Evolutionary conservation across 2,113 vertebrate genomes (phyloP), one percentile per base, ranked within the genome.

Genomic region (Fulmarus glacialis): DNA sequence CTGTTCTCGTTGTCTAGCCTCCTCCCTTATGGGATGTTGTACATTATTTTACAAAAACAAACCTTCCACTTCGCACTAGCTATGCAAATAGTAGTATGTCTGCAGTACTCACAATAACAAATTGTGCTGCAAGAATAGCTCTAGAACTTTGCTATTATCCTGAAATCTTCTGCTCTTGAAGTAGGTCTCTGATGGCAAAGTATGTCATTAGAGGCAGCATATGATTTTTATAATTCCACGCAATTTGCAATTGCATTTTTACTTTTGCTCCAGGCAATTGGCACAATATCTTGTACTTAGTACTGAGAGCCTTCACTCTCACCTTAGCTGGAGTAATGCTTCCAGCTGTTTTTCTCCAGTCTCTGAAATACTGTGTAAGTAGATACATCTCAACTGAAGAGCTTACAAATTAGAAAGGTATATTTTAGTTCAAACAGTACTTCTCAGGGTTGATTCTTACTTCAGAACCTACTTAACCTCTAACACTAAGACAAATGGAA

Each of bases 401-500:
- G 43, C 56, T 84, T 82, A 79, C 60, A 64, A 94, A 87, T 94
- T 87, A 94, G 85, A 84, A 90, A 48, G 47, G 42, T 70, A 10
- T 67, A 59, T 94, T 89, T 96, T 71, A 86, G 75, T 92, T 96
- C 90, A 92, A 92, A 86, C 47, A 67, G 55, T 66, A 47, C 59
- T 94, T 70, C 43, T 90, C 34, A 56, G 50, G 79, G 85, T 21
- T 96, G 88, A 83, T 85, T 82, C 82, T 67, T 84, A 63, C 64
- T 71, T 89, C 70, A 95, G 86, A 95, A 67, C 59, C 94, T 89
- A 87, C 64, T 96, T 96, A 96, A 96, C 94, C 89, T 96, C 83
- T 95, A 86, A 92, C 86, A 82, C 59, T 14, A 75, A 90, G 64
- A 75, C 34, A 83, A 87, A 70, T 81, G 77, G 64, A 93, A 92